These are phyloP conservation scores for Diabrotica balteata DNA, from an alignment of 2,888 invertebrate genomes.

Conservation along the genomic window DNA sequence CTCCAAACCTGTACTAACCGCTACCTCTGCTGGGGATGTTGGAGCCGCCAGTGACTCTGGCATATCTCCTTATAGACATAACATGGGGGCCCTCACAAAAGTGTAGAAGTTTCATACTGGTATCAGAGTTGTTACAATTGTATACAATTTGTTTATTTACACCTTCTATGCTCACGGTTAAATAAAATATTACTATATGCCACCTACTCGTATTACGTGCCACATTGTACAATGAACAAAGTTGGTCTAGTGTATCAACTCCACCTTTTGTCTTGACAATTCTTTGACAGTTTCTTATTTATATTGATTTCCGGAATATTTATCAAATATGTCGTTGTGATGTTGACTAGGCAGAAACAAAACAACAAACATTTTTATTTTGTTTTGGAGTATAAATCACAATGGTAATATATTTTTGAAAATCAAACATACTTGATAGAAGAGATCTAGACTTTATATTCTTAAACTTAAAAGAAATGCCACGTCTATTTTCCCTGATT, in stretches of 20 bases:
- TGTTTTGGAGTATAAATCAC: not conserved
- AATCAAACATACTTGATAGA: no score
- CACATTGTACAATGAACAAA: no score
- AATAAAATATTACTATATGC: not conserved
- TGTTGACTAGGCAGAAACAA: not conserved
- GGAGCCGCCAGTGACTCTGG: no score
- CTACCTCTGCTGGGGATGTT: no score
- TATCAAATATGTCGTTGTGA: not conserved
- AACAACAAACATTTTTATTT: conserved; percentile 5
- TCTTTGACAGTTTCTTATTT: not conserved
- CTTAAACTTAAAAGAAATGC: no score
- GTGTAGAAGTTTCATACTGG: not conserved
- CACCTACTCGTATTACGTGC: not conserved
- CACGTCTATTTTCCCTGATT: no score
- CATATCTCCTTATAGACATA: no score
- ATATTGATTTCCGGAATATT: conserved; percentile 1
- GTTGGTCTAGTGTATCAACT: not conserved
- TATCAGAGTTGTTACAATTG: not conserved
- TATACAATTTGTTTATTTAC: conserved; percentile 2
- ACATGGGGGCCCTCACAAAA: not conserved
- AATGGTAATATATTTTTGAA: not conserved
- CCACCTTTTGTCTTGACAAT: not conserved
- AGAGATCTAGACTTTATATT: no score
- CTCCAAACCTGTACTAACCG: no score
- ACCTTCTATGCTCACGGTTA: not conserved